phyloP scores from a whole-genome alignment of 2,113 vertebrate species.

The Pterocles gutturalis region DNA sequence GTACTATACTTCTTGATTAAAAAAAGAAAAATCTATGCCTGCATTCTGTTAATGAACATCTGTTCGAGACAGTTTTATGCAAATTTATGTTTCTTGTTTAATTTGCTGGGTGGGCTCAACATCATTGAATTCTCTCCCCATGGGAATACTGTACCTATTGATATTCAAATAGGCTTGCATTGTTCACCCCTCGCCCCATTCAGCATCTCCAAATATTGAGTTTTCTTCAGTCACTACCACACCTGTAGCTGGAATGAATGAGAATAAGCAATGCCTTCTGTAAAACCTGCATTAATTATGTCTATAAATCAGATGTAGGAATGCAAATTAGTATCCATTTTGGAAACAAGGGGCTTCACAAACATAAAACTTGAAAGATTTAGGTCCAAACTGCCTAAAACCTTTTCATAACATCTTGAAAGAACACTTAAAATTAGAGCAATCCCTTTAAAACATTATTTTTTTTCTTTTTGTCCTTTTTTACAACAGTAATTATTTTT shows the following conservation, averaged over 20 bases:
- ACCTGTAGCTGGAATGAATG: not conserved
- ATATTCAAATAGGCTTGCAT: not conserved
- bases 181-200: not conserved
- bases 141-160: not conserved
- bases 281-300: not conserved
- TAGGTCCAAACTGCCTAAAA: not conserved
- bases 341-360: not conserved
- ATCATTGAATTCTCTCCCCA: not conserved
- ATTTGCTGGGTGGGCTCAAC: slow-evolving; percentile 28
- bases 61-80: slow-evolving; percentile 29
- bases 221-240: not conserved
- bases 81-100: slow-evolving; percentile 25
- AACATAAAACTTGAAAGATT: not conserved
- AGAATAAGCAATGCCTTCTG: not conserved
- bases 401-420: not conserved
- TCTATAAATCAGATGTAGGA: not conserved
- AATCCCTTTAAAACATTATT: not conserved
- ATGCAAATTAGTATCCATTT: not conserved
- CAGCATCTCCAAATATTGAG: not conserved
- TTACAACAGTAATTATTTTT: not conserved
- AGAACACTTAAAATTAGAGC: not conserved
- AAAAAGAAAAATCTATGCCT: not conserved
- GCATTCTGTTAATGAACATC: slow-evolving; percentile 15
- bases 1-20: not conserved
- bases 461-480: not conserved